These are phyloP conservation scores for Odontamblyopus lacepedii DNA, from an alignment of 2,797 vertebrate genomes.

Conservation along the genomic window DNA sequence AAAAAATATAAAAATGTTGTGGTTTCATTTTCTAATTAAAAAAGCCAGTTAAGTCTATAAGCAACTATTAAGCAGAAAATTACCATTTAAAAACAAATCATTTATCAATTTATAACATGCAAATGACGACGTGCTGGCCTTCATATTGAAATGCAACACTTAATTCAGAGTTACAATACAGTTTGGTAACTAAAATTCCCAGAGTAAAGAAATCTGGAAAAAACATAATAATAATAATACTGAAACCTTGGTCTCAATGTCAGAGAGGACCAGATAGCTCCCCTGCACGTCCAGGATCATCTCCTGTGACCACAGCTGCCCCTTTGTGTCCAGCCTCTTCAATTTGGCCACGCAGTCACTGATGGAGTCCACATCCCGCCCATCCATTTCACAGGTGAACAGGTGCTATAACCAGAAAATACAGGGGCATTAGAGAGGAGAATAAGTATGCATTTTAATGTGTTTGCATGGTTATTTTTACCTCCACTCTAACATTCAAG, in stretches of 20 bases:
- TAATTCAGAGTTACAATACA: background rate
- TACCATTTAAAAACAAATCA: too few species aligned
- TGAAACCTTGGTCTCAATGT: conserved; percentile 89
- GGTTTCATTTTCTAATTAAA: background rate
- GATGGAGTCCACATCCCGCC: conserved; percentile 60
- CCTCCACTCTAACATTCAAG: conserved; percentile 87
- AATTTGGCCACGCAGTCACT: conserved; percentile 81
- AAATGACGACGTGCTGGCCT: too few species aligned
- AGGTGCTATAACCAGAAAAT: conserved; percentile 79
- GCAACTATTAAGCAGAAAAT: background rate
- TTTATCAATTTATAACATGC: too few species aligned
- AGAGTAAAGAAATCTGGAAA: background rate
- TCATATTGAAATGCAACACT: too few species aligned
- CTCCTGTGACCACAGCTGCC: conserved; percentile 89
- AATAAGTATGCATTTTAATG: background rate
- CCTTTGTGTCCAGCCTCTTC: conserved; percentile 79
- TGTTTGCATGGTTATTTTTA: conserved; percentile 43
- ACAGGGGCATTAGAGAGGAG: conserved; percentile 7
- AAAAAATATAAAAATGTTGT: background rate
- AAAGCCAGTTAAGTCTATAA: background rate
- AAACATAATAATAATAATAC: background rate
- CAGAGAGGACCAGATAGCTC: conserved; percentile 79
- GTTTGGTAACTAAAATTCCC: background rate
- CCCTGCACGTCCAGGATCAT: conserved; percentile 82
- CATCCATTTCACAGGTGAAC: conserved; percentile 82